phyloP scores from a whole-genome alignment of 2,888 invertebrate species.

The Caenorhabditis sp. region DNA sequence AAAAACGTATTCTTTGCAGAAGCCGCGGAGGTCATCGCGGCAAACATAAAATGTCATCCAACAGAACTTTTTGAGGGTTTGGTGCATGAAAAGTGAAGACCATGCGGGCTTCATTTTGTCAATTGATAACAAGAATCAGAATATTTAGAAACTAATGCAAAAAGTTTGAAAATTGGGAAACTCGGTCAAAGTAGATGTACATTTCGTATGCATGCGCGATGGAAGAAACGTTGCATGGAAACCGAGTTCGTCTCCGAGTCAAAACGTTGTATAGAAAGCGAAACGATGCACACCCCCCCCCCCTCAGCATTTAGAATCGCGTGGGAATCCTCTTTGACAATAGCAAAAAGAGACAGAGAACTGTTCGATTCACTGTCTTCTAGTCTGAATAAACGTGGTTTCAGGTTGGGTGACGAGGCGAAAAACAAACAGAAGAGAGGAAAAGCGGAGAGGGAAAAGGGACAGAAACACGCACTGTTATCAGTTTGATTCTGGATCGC shows the following conservation, averaged over 20 bases:
- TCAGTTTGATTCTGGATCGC: constrained; percentile 5
- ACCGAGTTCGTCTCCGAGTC: neutral
- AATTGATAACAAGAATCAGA: too few species aligned
- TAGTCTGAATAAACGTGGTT: neutral
- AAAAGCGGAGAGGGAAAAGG: neutral
- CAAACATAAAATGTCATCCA: too few species aligned
- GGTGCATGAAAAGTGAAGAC: too few species aligned
- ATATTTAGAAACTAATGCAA: too few species aligned
- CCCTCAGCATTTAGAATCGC: neutral
- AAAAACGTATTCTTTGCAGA: neutral
- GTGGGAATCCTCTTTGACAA: neutral
- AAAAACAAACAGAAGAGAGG: constrained; percentile 8
- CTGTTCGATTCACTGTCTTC: neutral
- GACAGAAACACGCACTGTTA: constrained; percentile 12
- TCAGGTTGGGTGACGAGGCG: constrained; percentile 12
- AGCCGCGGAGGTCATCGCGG: neutral
- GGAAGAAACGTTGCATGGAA: constrained; percentile 1
- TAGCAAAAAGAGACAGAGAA: neutral
- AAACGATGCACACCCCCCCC: too few species aligned
- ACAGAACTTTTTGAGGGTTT: too few species aligned
- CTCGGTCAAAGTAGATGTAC: too few species aligned
- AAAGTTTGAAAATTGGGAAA: too few species aligned
- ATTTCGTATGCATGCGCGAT: neutral
- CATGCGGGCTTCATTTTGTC: too few species aligned
- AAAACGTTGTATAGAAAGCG: neutral